A percentile compares a stretch with the other conserved stretches of the same genome.
Conservation (phyloP, 2,888 invertebrate genomes). For the Hirtodrosophila alboralis region DNA sequence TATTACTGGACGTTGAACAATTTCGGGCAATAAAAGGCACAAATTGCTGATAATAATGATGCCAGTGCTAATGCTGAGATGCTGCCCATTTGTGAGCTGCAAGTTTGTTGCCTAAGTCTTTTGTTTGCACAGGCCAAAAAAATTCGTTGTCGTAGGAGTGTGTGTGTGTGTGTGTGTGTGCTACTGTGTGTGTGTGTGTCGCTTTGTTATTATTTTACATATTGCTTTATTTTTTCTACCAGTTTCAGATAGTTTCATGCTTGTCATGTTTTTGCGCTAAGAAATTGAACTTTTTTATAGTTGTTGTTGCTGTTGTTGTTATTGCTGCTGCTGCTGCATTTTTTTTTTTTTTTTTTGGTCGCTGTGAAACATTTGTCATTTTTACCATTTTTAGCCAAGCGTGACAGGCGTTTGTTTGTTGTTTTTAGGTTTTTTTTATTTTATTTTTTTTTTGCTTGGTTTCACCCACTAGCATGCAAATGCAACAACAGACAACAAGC, state of each 20-base stretch:
- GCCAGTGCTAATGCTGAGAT: conserved; percentile 35
- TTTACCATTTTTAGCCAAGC: conserved; percentile 79
- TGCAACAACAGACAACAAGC: conserved; percentile 42
- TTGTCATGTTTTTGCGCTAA: conserved; percentile 74
- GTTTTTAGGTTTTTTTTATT: conserved; percentile 18
- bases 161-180: conserved; percentile 12
- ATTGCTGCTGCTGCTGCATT: conserved; percentile 41
- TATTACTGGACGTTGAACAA: conserved; percentile 75
- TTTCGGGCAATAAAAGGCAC: conserved; percentile 72
- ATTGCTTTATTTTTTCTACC: conserved; percentile 49
- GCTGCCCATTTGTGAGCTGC: conserved; percentile 24
- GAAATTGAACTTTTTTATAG: conserved; percentile 72
- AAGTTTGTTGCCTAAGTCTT: conserved; percentile 72
- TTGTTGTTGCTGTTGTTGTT: conserved; percentile 21
- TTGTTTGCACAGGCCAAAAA: conserved; percentile 56
- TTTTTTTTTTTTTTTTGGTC: conserved; percentile 51
- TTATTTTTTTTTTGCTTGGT: conserved; percentile 46
- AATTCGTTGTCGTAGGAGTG: conserved; percentile 8
- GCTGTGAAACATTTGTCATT: conserved; percentile 78
- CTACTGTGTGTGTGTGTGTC: conserved; percentile 47
- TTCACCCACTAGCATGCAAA: conserved; percentile 77
- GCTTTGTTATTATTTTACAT: conserved; percentile 74
- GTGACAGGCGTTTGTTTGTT: conserved; percentile 73
- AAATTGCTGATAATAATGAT: conserved; percentile 74
- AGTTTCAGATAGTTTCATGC: conserved; percentile 66